phyloP scores from a whole-genome alignment of 2,888 invertebrate species.

The Xestobium rufovillosum region DNA sequence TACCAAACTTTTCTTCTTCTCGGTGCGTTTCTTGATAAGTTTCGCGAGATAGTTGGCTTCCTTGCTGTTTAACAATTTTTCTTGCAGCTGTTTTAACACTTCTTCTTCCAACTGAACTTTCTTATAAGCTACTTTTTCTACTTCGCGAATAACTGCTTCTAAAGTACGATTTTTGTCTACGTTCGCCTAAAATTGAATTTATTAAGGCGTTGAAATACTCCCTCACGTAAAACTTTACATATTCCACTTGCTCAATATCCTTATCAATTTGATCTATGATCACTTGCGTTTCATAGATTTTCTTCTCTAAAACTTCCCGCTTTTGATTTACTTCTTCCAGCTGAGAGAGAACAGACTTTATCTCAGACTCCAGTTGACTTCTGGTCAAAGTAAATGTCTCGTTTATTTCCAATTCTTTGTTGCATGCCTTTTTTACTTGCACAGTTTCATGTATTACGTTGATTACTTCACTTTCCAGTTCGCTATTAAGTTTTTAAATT shows the following conservation, averaged over 20 bases:
- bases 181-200: slow-evolving; percentile 28
- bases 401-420: slow-evolving; percentile 60
- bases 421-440: slow-evolving; percentile 56
- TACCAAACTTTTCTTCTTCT: slow-evolving; percentile 42
- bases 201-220: too few relatives aligned
- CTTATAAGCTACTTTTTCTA: slow-evolving; percentile 47
- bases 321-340: slow-evolving; percentile 50
- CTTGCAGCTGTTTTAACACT: slow-evolving; percentile 57
- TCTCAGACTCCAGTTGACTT: slow-evolving; percentile 51
- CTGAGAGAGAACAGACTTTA: slow-evolving; percentile 42
- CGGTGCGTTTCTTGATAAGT: slow-evolving; percentile 42
- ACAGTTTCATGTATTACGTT: too few relatives aligned
- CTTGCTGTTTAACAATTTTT: slow-evolving; percentile 62
- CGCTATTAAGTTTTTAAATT: slow-evolving; percentile 32
- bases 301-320: slow-evolving; percentile 45
- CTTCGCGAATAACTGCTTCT: slow-evolving; percentile 31
- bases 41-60: slow-evolving; percentile 48
- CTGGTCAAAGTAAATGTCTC: slow-evolving; percentile 56
- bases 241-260: slow-evolving; percentile 50
- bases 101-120: slow-evolving; percentile 58
- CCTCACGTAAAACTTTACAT: too few relatives aligned
- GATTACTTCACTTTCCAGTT: too few relatives aligned
- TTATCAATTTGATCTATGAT: slow-evolving; percentile 56
- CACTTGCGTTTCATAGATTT: slow-evolving; percentile 49
- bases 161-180: slow-evolving; percentile 20